Conservation (phyloP, 1,140 invertebrate genomes). For the Drosophila nigrodunni region DNA sequence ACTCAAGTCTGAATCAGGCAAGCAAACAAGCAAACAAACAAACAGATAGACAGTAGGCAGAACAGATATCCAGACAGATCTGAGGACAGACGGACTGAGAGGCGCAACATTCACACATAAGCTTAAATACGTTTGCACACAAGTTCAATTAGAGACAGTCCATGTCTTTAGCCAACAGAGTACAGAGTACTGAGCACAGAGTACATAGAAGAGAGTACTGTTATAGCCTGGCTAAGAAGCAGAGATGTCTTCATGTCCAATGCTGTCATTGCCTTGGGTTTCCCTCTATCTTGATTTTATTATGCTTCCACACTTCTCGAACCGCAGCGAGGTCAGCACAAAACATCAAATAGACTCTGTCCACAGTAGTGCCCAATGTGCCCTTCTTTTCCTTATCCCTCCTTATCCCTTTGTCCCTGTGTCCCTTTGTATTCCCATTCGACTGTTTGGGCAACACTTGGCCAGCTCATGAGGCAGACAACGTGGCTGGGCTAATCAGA, state of each 20-base stretch:
- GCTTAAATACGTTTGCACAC: constrained; percentile 76
- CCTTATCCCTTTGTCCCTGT: background rate
- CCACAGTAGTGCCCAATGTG: constrained; percentile 17
- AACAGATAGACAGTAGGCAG: constrained; percentile 16
- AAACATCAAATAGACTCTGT: constrained; percentile 75
- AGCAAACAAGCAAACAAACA: constrained; percentile 17
- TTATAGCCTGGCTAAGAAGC: background rate
- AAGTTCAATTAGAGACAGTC: constrained; percentile 76
- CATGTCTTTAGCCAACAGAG: constrained; percentile 14
- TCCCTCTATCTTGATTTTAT: constrained; percentile 78
- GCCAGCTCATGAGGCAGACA: constrained; percentile 36
- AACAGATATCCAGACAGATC: constrained; percentile 42
- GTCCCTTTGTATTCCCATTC: constrained; percentile 8
- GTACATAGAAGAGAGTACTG: background rate
- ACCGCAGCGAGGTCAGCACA: constrained; percentile 77
- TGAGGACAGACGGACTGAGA: too few species aligned
- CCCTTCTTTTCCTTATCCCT: background rate
- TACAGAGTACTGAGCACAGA: background rate
- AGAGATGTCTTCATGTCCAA: constrained; percentile 13
- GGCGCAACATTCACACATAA: constrained; percentile 71
- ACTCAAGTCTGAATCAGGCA: constrained; percentile 36
- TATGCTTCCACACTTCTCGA: constrained; percentile 78
- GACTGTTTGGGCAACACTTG: constrained; percentile 34
- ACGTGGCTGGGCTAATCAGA: constrained; percentile 67
- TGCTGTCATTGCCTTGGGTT: constrained; percentile 25